phyloP scores from a whole-genome alignment of 1,140 invertebrate genomes.

The Brachionus plicatilis region DNA sequence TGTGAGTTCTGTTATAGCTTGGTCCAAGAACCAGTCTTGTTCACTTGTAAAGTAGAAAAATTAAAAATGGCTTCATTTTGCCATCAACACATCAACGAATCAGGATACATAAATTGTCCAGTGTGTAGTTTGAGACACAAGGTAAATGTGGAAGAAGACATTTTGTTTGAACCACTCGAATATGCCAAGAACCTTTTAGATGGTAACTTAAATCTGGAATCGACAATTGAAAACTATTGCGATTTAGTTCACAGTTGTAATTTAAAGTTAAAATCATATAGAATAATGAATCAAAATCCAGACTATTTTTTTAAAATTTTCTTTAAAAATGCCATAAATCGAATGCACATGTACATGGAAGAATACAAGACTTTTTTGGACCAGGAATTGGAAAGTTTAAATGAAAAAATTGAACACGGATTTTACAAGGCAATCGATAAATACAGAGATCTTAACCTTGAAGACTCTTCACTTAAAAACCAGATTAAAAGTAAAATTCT shows the following conservation, averaged over 20 bases:
- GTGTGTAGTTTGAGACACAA: neutral
- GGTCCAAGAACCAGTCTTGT: neutral
- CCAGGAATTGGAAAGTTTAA: neutral
- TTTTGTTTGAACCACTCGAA: neutral
- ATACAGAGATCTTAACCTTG: neutral
- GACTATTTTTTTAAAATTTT: neutral
- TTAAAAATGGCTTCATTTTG: neutral
- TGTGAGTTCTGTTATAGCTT: neutral
- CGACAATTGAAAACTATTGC: neutral
- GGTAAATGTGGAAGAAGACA: neutral
- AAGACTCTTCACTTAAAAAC: neutral
- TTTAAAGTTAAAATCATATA: neutral
- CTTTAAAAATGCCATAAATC: neutral
- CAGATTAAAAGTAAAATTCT: neutral
- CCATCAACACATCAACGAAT: neutral
- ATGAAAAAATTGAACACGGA: neutral
- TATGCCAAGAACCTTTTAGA: neutral
- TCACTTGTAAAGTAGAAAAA: neutral
- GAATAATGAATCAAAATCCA: neutral
- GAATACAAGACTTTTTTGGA: neutral
- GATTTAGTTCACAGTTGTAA: neutral
- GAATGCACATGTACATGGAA: neutral
- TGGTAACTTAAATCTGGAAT: neutral
- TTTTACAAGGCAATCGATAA: neutral
- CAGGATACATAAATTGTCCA: neutral